Evolutionary conservation across 2,113 vertebrate species (phyloP).

Genomic region (Nansenia antarctica): DNA sequence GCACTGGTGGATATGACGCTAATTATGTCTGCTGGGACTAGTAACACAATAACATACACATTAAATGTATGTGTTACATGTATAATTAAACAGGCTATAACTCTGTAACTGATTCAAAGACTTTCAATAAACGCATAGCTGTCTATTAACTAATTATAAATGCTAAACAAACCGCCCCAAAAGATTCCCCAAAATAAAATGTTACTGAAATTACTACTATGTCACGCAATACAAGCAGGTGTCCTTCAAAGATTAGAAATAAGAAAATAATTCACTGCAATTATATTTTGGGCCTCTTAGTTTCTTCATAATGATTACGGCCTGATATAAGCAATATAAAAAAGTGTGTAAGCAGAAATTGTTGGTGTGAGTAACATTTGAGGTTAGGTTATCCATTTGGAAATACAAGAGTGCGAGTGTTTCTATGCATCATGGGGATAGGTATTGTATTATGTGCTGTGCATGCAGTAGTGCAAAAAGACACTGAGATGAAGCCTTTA

Average conservation of each 20-base stretch:
- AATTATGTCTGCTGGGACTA: slow-evolving; percentile 69
- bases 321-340: not conserved
- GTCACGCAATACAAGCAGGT: not conserved
- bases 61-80: too few species aligned
- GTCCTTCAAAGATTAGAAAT: not conserved
- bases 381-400: slow-evolving; percentile 20
- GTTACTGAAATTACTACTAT: not conserved
- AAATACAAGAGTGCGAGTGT: slow-evolving; percentile 19
- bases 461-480: slow-evolving; percentile 36
- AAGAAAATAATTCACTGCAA: not conserved
- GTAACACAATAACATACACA: slow-evolving; percentile 30
- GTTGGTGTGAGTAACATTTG: not conserved
- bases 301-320: not conserved
- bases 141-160: too few species aligned
- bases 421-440: slow-evolving; percentile 28
- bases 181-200: too few species aligned
- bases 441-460: slow-evolving; percentile 23
- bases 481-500: slow-evolving; percentile 52
- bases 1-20: slow-evolving; percentile 43
- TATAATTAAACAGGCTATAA: too few species aligned
- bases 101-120: too few species aligned
- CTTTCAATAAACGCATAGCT: too few species aligned
- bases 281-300: too few species aligned
- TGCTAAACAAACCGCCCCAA: too few species aligned
- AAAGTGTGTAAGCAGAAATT: not conserved